Percentiles rank a stretch among this genome's conserved stretches.
Evolutionary conservation across 1,140 invertebrate genomes (phyloP).

Genomic region (Rhynchophorus ferrugineus): DNA sequence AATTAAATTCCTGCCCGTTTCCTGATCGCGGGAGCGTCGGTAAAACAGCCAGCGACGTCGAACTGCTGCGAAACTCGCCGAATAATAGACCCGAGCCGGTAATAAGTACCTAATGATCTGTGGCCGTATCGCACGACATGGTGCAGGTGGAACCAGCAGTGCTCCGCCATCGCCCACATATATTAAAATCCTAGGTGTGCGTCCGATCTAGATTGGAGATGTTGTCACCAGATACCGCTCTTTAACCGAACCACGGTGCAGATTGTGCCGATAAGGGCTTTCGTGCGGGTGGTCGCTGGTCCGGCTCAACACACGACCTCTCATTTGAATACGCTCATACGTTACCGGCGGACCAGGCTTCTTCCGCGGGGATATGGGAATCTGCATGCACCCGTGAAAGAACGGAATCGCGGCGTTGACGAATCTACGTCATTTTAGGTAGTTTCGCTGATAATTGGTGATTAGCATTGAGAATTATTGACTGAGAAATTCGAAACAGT

Average conservation of each 20-base stretch:
- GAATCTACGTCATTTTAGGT: background rate
- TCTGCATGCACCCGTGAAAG: slow-evolving; percentile 28
- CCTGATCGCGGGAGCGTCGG: too few species aligned
- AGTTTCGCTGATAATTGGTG: background rate
- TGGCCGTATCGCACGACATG: slow-evolving; percentile 10
- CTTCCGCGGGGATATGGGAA: slow-evolving; percentile 28
- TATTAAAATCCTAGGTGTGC: slow-evolving; percentile 39
- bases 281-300: slow-evolving; percentile 37
- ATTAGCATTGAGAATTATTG: too few species aligned
- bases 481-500: too few species aligned
- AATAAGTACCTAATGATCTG: slow-evolving; percentile 18
- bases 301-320: slow-evolving; percentile 34
- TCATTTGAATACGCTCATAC: slow-evolving; percentile 41
- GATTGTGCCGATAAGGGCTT: slow-evolving; percentile 35
- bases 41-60: too few species aligned
- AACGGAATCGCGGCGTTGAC: background rate
- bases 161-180: slow-evolving; percentile 30
- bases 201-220: slow-evolving; percentile 42
- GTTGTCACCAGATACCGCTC: slow-evolving; percentile 41
- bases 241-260: slow-evolving; percentile 30
- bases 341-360: slow-evolving; percentile 26
- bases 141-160: slow-evolving; percentile 12
- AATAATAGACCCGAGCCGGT: too few species aligned
- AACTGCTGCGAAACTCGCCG: too few species aligned
- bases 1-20: too few species aligned